phyloP scores from a whole-genome alignment of 1,140 invertebrate genomes.

The Aphaenogaster floridana region DNA sequence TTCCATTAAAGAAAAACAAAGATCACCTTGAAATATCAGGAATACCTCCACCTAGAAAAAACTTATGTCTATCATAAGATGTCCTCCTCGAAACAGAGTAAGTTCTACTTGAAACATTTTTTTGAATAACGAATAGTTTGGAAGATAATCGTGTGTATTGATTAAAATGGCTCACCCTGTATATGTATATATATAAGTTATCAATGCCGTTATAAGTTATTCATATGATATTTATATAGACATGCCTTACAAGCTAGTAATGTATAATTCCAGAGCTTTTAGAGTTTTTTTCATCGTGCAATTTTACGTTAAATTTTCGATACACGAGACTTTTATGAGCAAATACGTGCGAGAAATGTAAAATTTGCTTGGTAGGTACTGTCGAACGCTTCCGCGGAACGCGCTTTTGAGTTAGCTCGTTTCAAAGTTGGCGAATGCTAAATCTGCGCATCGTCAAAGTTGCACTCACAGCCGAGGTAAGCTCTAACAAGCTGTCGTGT shows the following conservation, averaged over 20 bases:
- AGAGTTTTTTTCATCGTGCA: constrained; percentile 8
- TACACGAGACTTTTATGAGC: constrained; percentile 60
- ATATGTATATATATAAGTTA: not conserved
- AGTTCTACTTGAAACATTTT: no score
- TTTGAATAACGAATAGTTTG: no score
- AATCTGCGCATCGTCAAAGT: constrained; percentile 74
- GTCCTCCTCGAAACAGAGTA: no score
- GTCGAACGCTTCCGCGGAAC: constrained; percentile 50
- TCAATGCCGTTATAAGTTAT: not conserved
- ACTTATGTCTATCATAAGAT: no score
- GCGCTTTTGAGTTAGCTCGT: constrained; percentile 64
- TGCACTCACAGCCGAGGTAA: constrained; percentile 60
- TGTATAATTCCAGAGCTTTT: constrained; percentile 1
- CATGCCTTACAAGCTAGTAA: not conserved
- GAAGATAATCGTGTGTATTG: no score
- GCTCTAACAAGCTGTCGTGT: constrained; percentile 63
- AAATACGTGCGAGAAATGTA: constrained; percentile 68
- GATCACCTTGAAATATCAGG: no score
- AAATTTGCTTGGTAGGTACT: constrained; percentile 59
- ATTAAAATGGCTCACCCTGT: no score
- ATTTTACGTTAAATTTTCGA: not conserved
- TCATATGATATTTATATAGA: not conserved
- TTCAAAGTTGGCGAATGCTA: constrained; percentile 72
- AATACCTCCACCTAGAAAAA: no score
- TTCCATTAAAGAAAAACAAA: no score